These are phyloP conservation scores for Dinocampus coccinellae DNA, from an alignment of 2,888 invertebrate species.

Conservation along the genomic window DNA sequence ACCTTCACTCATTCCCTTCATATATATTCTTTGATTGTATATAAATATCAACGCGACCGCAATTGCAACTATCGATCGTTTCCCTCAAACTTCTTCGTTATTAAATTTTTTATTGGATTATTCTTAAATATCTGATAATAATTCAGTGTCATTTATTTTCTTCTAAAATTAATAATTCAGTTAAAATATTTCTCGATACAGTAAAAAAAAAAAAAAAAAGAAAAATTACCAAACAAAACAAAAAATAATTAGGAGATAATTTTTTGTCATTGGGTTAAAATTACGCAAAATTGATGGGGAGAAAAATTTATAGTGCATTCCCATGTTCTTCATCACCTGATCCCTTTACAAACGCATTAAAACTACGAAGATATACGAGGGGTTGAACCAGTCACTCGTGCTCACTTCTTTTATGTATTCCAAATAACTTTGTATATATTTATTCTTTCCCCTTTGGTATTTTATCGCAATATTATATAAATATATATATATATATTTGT, in stretches of 20 bases:
- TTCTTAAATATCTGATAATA: not conserved
- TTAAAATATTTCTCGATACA: no score
- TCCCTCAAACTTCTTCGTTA: not conserved
- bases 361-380: not conserved
- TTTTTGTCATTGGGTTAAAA: no score
- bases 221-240: no score
- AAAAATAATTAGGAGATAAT: no score
- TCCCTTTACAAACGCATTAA: not conserved
- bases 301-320: not conserved
- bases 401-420: not conserved
- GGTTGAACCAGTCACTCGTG: not conserved
- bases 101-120: not conserved
- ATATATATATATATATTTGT: not conserved
- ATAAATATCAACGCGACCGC: conserved; percentile 30
- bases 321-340: not conserved
- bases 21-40: not conserved
- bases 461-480: not conserved
- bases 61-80: conserved; percentile 30
- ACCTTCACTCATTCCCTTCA: not conserved
- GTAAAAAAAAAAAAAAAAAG: no score
- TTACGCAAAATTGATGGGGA: not conserved
- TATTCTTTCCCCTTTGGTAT: not conserved
- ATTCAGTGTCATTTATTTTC: not conserved
- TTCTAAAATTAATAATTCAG: no score
- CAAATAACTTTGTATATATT: not conserved